Conservation (phyloP, 2,113 vertebrate species). For the Centropus unirufus region DNA sequence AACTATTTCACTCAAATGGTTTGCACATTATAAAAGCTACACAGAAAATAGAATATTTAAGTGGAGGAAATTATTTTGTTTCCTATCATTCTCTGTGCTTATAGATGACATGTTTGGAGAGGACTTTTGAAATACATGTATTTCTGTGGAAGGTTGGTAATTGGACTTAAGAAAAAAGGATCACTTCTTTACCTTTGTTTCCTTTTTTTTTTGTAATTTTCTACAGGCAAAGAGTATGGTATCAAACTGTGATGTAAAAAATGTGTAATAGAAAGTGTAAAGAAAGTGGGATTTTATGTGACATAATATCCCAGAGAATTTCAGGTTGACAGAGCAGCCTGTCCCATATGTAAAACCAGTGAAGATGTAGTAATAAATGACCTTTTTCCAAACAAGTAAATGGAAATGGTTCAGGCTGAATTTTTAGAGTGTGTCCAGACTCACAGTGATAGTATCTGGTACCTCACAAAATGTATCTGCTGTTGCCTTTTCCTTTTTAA, state of each 20-base stretch:
- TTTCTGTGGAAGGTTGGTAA: neutral
- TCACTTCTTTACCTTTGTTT: neutral
- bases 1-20: slow-evolving; percentile 49
- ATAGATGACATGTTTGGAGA: neutral
- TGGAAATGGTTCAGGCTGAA: neutral
- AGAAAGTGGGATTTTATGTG: neutral
- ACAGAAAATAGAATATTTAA: slow-evolving; percentile 29
- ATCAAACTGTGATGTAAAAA: neutral
- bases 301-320: neutral
- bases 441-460: neutral
- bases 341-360: neutral
- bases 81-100: neutral
- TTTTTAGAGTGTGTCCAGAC: fast-evolving
- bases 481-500: neutral
- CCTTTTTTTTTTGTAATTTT: neutral
- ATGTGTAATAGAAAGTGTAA: neutral
- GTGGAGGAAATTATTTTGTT: neutral
- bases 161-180: neutral
- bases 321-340: neutral
- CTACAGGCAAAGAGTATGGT: neutral
- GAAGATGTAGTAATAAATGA: neutral
- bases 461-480: neutral
- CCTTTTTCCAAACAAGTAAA: neutral
- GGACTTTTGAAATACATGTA: neutral
- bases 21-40: slow-evolving; percentile 22